A percentile compares a stretch with the other conserved stretches of the same genome.
phyloP scores from a whole-genome alignment of 1,140 invertebrate species.

The Meloidogyne hapla region DNA sequence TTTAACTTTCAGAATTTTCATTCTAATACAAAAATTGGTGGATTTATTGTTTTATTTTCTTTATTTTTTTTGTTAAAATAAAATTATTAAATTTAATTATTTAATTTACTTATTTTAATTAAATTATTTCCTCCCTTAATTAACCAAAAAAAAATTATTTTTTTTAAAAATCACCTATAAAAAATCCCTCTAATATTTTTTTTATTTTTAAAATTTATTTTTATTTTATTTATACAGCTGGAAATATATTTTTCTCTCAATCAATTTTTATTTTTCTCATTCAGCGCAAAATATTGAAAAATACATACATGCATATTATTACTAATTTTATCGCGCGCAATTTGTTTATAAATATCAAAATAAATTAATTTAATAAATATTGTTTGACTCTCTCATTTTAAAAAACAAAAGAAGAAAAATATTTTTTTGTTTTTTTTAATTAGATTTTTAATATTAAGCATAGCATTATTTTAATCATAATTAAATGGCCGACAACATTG shows the following conservation, averaged over 20 bases:
- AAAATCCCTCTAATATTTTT: neutral
- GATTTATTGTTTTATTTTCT: too few species aligned
- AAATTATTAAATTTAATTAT: too few species aligned
- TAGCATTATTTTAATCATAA: too few species aligned
- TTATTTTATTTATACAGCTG: neutral
- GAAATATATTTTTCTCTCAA: neutral
- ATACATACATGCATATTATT: neutral
- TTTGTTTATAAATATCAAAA: neutral
- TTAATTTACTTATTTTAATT: too few species aligned
- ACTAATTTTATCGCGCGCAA: too few species aligned
- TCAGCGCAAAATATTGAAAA: neutral
- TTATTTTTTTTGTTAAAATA: too few species aligned
- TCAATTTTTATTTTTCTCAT: neutral
- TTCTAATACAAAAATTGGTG: too few species aligned
- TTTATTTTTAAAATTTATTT: too few species aligned
- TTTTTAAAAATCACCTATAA: neutral
- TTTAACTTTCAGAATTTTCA: neutral
- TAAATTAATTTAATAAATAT: too few species aligned
- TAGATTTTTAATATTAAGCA: neutral
- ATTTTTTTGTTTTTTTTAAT: neutral
- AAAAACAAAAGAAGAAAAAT: neutral
- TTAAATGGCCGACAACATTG: conserved; percentile 1
- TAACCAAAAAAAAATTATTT: too few species aligned
- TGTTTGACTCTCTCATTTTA: neutral
- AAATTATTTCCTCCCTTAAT: too few species aligned